Evolutionary conservation across 2,113 vertebrate genomes (phyloP).

Genomic region (Istiophorus platypterus): DNA sequence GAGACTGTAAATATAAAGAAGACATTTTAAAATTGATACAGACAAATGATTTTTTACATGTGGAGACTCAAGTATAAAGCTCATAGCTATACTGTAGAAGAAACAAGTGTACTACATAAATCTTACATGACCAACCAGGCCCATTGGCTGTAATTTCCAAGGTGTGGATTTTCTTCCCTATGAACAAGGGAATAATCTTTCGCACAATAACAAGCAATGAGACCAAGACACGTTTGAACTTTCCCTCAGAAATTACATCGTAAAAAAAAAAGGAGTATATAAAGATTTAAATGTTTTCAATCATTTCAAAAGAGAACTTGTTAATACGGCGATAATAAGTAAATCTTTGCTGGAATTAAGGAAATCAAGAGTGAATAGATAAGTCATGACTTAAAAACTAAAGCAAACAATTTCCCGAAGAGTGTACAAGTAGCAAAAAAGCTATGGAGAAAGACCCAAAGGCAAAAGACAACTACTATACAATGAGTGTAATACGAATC

Average conservation of each 20-base stretch:
- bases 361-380: too few species aligned
- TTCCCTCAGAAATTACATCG: not conserved
- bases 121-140: not conserved
- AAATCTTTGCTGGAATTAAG: not conserved
- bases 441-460: not conserved
- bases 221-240: not conserved
- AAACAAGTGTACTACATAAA: not conserved
- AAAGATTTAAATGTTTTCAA: too few species aligned
- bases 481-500: fast-evolving
- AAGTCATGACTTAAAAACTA: not conserved
- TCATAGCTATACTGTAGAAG: fast-evolving
- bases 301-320: not conserved
- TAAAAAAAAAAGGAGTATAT: too few species aligned
- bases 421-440: not conserved
- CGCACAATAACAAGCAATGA: not conserved
- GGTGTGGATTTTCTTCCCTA: fast-evolving
- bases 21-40: too few species aligned
- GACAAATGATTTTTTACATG: too few species aligned
- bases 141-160: not conserved
- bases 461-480: not conserved
- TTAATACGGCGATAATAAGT: not conserved
- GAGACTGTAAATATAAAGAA: too few species aligned
- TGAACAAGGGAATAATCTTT: not conserved
- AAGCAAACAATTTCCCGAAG: not conserved
- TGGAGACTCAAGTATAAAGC: not conserved